phyloP scores from a whole-genome alignment of 2,888 invertebrate genomes.

The Antheraea yamamai region DNA sequence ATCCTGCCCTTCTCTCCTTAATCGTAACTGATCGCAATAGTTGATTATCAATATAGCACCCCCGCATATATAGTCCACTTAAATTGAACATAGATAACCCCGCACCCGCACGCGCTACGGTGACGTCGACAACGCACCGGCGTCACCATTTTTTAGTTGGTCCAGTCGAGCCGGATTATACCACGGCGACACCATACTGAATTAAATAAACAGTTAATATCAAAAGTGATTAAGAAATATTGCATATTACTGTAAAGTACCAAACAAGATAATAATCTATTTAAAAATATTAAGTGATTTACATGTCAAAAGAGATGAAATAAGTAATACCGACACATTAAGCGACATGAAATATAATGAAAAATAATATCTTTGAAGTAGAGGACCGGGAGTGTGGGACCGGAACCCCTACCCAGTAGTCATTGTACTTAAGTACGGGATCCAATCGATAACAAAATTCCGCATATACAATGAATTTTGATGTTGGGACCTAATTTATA shows the following conservation, averaged over 20 bases:
- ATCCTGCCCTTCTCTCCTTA: too few relatives aligned
- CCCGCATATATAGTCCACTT: too few relatives aligned
- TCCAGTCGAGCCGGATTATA: too few relatives aligned
- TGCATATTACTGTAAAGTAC: not conserved
- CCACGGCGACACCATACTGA: too few relatives aligned
- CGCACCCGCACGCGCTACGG: too few relatives aligned
- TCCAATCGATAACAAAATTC: not conserved
- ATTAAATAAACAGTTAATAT: not conserved
- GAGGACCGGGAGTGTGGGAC: not conserved
- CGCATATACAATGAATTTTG: not conserved
- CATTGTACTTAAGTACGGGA: constrained; percentile 1
- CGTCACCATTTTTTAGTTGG: too few relatives aligned
- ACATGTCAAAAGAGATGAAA: not conserved
- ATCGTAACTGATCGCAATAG: too few relatives aligned
- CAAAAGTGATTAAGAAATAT: not conserved
- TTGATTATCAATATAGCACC: too few relatives aligned
- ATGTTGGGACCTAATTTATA: not conserved
- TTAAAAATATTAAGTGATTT: not conserved
- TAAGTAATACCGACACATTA: not conserved
- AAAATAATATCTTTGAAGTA: not conserved
- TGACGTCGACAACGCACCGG: too few relatives aligned
- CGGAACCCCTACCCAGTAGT: not conserved
- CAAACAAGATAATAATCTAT: too few relatives aligned
- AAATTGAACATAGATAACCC: too few relatives aligned
- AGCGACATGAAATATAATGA: not conserved